Evolutionary conservation across 1,140 invertebrate genomes (phyloP).

Genomic region (Bombyx mandarina): DNA sequence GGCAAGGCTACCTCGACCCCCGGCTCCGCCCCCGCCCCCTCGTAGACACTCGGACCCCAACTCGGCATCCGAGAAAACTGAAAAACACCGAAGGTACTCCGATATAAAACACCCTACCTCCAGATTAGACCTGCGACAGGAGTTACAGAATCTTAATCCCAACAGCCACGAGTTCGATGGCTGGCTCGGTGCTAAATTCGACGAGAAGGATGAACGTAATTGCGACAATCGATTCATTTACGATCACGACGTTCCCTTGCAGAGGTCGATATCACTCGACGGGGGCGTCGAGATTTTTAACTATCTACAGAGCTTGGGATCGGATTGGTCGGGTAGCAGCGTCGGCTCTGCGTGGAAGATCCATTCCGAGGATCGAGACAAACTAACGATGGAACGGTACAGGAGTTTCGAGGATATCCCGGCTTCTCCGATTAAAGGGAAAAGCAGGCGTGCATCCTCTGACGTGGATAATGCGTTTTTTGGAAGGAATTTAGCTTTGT

Average conservation of each 20-base stretch:
- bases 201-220: slow-evolving; percentile 28
- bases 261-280: slow-evolving; percentile 53
- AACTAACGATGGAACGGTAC: slow-evolving; percentile 30
- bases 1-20: slow-evolving; percentile 47
- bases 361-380: slow-evolving; percentile 26
- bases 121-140: slow-evolving; percentile 46
- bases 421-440: slow-evolving; percentile 44
- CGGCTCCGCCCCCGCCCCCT: slow-evolving; percentile 45
- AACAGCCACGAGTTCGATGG: slow-evolving; percentile 39
- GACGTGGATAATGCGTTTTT: slow-evolving; percentile 27
- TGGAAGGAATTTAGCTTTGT: slow-evolving; percentile 29
- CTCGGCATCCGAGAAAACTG: slow-evolving; percentile 6
- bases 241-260: slow-evolving; percentile 43
- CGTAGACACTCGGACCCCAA: slow-evolving; percentile 55
- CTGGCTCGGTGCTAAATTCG: slow-evolving; percentile 47
- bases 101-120: slow-evolving; percentile 26
- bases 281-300: slow-evolving; percentile 51
- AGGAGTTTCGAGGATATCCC: slow-evolving; percentile 60
- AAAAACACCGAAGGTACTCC: slow-evolving; percentile 28
- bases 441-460: slow-evolving; percentile 54
- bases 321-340: slow-evolving; percentile 29
- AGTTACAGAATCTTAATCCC: slow-evolving; percentile 40
- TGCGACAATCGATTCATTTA: slow-evolving; percentile 27
- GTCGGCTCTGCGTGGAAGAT: slow-evolving; percentile 39
- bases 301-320: slow-evolving; percentile 38